phyloP scores from a whole-genome alignment of 2,888 invertebrate species.

The Aleiodes testaceus region DNA sequence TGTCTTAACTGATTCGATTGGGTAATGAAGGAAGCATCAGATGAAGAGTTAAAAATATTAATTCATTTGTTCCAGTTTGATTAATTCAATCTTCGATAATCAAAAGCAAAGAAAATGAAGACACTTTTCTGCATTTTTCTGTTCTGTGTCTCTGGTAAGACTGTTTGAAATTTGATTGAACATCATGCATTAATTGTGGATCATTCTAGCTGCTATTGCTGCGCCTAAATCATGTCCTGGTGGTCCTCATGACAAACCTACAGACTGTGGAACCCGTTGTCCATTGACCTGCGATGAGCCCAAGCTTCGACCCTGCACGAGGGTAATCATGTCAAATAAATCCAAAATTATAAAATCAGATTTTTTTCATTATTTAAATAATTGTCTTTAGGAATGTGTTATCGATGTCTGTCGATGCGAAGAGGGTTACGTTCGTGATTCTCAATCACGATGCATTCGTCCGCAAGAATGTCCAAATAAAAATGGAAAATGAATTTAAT shows the following conservation, averaged over 20 bases:
- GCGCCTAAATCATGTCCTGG: background rate
- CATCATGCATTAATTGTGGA: too few species aligned
- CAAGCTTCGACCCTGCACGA: background rate
- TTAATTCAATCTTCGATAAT: too few species aligned
- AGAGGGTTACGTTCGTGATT: constrained; percentile 14
- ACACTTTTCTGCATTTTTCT: too few species aligned
- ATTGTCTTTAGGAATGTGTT: constrained; percentile 8
- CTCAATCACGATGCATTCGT: background rate
- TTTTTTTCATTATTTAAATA: background rate
- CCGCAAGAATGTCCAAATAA: constrained; percentile 2
- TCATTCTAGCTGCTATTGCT: too few species aligned
- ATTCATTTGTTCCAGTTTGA: too few species aligned
- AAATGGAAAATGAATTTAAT: too few species aligned
- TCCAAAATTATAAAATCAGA: background rate
- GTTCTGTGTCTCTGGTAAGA: too few species aligned
- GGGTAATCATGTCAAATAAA: background rate
- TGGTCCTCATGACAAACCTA: constrained; percentile 21
- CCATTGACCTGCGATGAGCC: constrained; percentile 6
- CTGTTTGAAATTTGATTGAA: too few species aligned
- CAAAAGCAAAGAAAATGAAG: too few species aligned
- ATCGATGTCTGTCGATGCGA: constrained; percentile 25
- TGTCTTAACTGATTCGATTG: background rate
- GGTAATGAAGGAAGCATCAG: too few species aligned
- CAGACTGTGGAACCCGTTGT: background rate
- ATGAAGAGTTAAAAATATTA: too few species aligned